Evolutionary conservation across 1,140 invertebrate genomes (phyloP).

Genomic region (Diorhabda sublineata): DNA sequence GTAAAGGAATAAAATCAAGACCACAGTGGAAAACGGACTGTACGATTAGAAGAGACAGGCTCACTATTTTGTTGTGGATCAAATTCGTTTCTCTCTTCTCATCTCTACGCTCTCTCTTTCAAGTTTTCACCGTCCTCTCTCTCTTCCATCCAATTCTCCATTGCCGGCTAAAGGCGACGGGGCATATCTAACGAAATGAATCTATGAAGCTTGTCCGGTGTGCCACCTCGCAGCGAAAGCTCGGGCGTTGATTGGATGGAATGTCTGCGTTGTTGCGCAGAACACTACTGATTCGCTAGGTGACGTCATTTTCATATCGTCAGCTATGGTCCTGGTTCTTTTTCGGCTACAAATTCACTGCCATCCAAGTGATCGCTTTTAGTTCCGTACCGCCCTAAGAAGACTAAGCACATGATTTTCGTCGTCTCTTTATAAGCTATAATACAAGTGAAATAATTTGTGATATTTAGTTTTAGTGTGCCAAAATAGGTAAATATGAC

Average conservation of each 20-base stretch:
- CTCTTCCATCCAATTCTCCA: slow-evolving; percentile 44
- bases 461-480: slow-evolving; percentile 48
- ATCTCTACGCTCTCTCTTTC: slow-evolving; percentile 47
- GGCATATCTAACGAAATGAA: slow-evolving; percentile 31
- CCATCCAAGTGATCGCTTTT: slow-evolving; percentile 40
- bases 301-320: slow-evolving; percentile 33
- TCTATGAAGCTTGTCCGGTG: slow-evolving; percentile 33
- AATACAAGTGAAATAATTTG: slow-evolving; percentile 44
- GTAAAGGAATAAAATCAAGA: slow-evolving; percentile 40
- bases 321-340: slow-evolving; percentile 20
- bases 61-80: slow-evolving; percentile 50
- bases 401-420: slow-evolving; percentile 38
- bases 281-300: slow-evolving; percentile 25
- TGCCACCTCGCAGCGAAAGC: slow-evolving; percentile 33
- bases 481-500: slow-evolving; percentile 47
- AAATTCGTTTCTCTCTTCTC: slow-evolving; percentile 48
- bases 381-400: slow-evolving; percentile 42
- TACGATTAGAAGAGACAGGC: slow-evolving; percentile 46
- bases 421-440: slow-evolving; percentile 41
- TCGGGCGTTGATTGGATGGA: slow-evolving; percentile 35
- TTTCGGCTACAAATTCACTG: slow-evolving; percentile 26
- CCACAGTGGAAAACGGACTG: slow-evolving; percentile 45
- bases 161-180: slow-evolving; percentile 31
- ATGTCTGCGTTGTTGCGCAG: slow-evolving; percentile 30
- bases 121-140: slow-evolving; percentile 48